Evolutionary conservation across 2,888 invertebrate genomes (phyloP), one percentile per base, ranked within the genome.

Genomic region (Nezara viridula): DNA sequence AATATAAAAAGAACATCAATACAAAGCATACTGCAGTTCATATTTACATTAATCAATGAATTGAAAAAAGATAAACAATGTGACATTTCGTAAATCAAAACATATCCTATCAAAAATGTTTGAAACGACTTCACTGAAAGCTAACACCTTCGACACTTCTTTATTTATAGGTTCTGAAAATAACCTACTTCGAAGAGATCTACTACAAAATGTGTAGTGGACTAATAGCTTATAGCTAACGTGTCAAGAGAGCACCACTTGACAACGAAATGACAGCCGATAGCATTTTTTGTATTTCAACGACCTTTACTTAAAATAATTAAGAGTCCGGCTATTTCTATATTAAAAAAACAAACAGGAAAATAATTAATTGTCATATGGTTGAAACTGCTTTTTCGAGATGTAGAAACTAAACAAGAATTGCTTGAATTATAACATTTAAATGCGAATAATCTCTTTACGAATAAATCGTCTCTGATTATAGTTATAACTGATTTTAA

Each of bases 161-260:
- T 60, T 60, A 60, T 60, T 60, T 60, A 47, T 85, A 85, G 49
- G n/a, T 44, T n/a, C 49, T 49, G 85, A 47, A 47, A 85, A 85
- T 85, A 85, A 85, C 85, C 85, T 85, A 85, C 19, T 50, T 12
- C 27, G 49, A 32, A 44, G 24, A 50, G 32, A 27, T 16, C 49
- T 32, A 47, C 49, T 50, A 85, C 47, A 50, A 60, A n/a, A 60
- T 27, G 27, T 60, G 60, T 60, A 27, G 85, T 85, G 85, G 50
- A 85, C 49, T 85, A 27, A 24, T 40, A 85, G 85, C 85, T 85
- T 85, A 27, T 14, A 47, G 5, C 10, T 85, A 27, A 85, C 85
- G 50, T 85, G 85, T 49, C 81, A 47, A 85, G 85, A 85, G 85
- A 27, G 85, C 85, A 85, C 49, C 85, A 85, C 85, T 85, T 81